phyloP scores from a whole-genome alignment of 2,888 invertebrate species.

The Xestia xanthographa region DNA sequence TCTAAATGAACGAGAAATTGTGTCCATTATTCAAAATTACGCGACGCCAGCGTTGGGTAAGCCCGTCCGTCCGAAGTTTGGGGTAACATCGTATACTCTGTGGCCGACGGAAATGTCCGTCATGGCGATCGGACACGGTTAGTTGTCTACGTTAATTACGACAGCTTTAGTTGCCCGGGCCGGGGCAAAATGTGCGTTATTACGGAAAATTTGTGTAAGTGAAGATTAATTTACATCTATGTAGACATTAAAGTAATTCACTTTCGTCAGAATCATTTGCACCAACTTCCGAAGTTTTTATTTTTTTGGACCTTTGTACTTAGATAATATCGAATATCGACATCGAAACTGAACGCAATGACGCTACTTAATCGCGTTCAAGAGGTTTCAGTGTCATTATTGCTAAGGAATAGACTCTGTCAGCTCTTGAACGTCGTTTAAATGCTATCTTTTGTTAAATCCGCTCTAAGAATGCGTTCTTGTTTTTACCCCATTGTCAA shows the following conservation, averaged over 20 bases:
- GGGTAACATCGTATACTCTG: conserved; percentile 55
- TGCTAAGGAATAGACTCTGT: not conserved
- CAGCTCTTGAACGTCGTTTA: not conserved
- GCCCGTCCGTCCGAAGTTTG: conserved; percentile 43
- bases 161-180: conserved; percentile 32
- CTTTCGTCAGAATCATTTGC: not conserved
- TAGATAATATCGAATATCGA: not conserved
- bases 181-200: conserved; percentile 29
- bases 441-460: not conserved
- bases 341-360: not conserved
- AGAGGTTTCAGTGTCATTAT: not conserved
- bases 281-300: not conserved
- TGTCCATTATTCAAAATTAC: conserved; percentile 56
- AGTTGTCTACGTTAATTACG: conserved; percentile 65
- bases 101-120: conserved; percentile 57
- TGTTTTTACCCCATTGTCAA: not conserved
- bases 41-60: conserved; percentile 32
- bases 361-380: not conserved
- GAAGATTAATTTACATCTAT: not conserved
- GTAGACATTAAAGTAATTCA: not conserved
- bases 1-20: conserved; percentile 35
- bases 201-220: conserved; percentile 32
- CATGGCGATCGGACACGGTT: conserved; percentile 55
- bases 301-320: not conserved
- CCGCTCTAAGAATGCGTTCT: not conserved